Percentiles rank a stretch among this genome's conserved stretches.
Evolutionary conservation across 2,113 vertebrate species (phyloP).

Genomic region (Pseudolaguvia tuberculata): DNA sequence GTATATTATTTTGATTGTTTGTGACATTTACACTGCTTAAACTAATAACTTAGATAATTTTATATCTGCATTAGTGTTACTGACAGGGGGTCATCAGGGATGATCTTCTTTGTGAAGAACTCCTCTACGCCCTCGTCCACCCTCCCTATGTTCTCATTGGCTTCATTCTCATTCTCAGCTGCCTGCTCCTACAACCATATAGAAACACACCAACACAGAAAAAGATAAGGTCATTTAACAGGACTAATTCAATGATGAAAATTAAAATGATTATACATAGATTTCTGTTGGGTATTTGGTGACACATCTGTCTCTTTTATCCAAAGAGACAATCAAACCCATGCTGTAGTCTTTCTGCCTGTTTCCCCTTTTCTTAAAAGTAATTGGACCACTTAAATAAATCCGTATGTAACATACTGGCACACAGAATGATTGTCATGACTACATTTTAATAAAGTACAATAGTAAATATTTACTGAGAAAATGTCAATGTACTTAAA

Average conservation of each 20-base stretch:
- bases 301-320: conserved; percentile 22
- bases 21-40: not conserved
- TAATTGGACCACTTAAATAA: conserved; percentile 35
- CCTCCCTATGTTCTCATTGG: conserved; percentile 77
- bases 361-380: conserved; percentile 20
- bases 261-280: not conserved
- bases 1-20: not conserved
- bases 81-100: conserved; percentile 81
- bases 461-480: too few species aligned
- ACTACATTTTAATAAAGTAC: too few species aligned
- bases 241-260: conserved; percentile 20
- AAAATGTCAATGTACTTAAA: too few species aligned
- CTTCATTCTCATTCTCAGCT: conserved; percentile 75
- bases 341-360: conserved; percentile 17
- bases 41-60: not conserved
- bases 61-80: conserved; percentile 51
- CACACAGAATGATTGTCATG: conserved; percentile 16
- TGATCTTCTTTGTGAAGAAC: conserved; percentile 92
- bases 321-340: conserved; percentile 29
- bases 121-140: conserved; percentile 94
- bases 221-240: conserved; percentile 37
- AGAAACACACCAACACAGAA: conserved; percentile 39
- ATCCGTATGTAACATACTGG: conserved; percentile 26
- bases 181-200: conserved; percentile 70
- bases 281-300: conserved; percentile 15